These are phyloP conservation scores for Pachydiplax longipennis DNA, from an alignment of 2,888 invertebrate genomes.

Conservation along the genomic window DNA sequence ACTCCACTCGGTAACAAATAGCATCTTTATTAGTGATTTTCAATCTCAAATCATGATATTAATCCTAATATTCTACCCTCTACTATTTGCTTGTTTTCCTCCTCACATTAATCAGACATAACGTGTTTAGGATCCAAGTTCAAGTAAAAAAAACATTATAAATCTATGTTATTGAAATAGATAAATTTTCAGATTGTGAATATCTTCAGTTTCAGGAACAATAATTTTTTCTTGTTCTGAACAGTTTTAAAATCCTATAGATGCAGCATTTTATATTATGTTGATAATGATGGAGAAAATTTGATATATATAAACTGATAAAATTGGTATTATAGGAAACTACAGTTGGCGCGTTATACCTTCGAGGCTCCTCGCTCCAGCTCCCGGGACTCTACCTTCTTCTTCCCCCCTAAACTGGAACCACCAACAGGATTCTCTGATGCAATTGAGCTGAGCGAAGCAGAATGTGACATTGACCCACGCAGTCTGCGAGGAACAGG, in stretches of 20 bases:
- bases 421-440: constrained; percentile 47
- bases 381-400: constrained; percentile 49
- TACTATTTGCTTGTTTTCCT: too few relatives aligned
- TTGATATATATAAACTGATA: not conserved
- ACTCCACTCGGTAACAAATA: too few relatives aligned
- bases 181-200: too few relatives aligned
- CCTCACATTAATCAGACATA: too few relatives aligned
- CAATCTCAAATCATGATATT: too few relatives aligned
- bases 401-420: constrained; percentile 48
- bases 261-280: not conserved
- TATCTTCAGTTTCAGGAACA: too few relatives aligned
- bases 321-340: constrained; percentile 46
- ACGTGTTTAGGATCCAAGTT: too few relatives aligned
- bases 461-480: constrained; percentile 64
- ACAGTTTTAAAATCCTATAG: not conserved
- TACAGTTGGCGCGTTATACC: constrained; percentile 50
- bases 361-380: constrained; percentile 47
- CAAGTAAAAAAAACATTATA: too few relatives aligned
- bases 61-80: too few relatives aligned
- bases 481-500: constrained; percentile 1
- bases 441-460: constrained; percentile 63
- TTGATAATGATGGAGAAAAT: not conserved
- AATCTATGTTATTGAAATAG: too few relatives aligned
- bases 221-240: not conserved
- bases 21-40: too few relatives aligned